phyloP scores from a whole-genome alignment of 2,888 invertebrate species.

The Tuta absoluta region DNA sequence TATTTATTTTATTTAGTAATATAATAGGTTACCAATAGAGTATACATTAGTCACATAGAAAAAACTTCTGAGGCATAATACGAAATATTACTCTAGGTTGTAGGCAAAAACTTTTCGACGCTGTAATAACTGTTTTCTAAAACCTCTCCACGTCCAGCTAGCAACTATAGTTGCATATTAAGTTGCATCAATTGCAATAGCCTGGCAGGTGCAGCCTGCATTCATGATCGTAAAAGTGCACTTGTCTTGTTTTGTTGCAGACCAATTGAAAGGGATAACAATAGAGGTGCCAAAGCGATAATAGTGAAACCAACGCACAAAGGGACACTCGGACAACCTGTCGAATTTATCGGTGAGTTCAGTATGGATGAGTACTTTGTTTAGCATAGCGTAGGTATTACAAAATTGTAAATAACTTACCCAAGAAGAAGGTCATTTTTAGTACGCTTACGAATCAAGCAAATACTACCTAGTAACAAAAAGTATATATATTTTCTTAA shows the following conservation, averaged over 20 bases:
- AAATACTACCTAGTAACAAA: too few species aligned
- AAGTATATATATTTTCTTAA: too few species aligned
- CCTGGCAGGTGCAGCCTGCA: constrained; percentile 3
- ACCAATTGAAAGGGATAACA: constrained; percentile 81
- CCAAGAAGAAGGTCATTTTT: too few species aligned
- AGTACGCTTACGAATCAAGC: too few species aligned
- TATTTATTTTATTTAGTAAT: too few species aligned
- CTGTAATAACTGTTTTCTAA: too few species aligned
- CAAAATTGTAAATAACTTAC: too few species aligned
- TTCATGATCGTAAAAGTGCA: constrained; percentile 34
- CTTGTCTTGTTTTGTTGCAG: constrained; percentile 54
- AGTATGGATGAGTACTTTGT: neutral
- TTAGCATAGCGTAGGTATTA: neutral
- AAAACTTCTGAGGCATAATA: too few species aligned
- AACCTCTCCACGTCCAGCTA: neutral
- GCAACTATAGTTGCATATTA: neutral
- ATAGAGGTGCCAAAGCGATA: constrained; percentile 92
- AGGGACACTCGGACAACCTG: constrained; percentile 93
- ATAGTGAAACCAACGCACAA: constrained; percentile 87
- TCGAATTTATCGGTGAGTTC: constrained; percentile 94
- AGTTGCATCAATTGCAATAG: constrained; percentile 3
- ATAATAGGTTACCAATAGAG: too few species aligned
- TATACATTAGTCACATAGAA: too few species aligned
- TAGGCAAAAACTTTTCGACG: neutral
- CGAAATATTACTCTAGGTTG: too few species aligned